These are phyloP conservation scores for Buathra laborator DNA, from an alignment of 2,888 invertebrate species.

Conservation along the genomic window DNA sequence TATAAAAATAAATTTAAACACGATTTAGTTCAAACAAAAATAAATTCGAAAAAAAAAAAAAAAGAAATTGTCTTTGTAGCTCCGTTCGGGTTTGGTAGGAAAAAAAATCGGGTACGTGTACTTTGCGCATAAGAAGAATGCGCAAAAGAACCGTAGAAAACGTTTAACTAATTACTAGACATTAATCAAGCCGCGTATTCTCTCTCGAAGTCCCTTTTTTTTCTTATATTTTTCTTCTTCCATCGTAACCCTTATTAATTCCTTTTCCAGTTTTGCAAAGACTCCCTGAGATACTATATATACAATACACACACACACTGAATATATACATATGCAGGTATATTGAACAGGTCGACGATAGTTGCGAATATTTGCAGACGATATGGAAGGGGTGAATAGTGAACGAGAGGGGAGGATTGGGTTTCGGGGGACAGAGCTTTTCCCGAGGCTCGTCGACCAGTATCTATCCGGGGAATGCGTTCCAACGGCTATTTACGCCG, in stretches of 20 bases:
- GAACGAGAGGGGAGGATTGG: neutral
- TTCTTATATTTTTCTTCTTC: constrained; percentile 15
- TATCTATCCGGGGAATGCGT: constrained; percentile 47
- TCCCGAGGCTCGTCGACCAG: constrained; percentile 34
- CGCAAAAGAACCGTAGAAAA: constrained; percentile 34
- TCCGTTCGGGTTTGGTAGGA: neutral
- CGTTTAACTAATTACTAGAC: constrained; percentile 62
- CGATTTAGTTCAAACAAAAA: neutral
- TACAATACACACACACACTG: neutral
- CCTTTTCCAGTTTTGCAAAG: constrained; percentile 11
- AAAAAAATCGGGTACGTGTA: neutral
- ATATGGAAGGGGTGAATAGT: constrained; percentile 1
- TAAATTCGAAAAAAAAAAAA: neutral
- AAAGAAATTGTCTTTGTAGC: neutral
- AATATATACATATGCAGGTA: neutral
- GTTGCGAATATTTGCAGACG: constrained; percentile 39
- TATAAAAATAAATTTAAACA: neutral
- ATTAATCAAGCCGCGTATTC: constrained; percentile 58
- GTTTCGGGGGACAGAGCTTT: constrained; percentile 30
- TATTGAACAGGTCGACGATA: neutral
- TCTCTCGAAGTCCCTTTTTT: constrained; percentile 13
- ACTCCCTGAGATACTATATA: neutral
- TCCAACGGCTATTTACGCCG: constrained; percentile 48
- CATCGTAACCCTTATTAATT: constrained; percentile 37
- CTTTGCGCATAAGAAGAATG: constrained; percentile 18